Evolutionary conservation across 2,797 vertebrate genomes (phyloP), one percentile per base, ranked within the genome.

Genomic region (Cheirogaleus major): DNA sequence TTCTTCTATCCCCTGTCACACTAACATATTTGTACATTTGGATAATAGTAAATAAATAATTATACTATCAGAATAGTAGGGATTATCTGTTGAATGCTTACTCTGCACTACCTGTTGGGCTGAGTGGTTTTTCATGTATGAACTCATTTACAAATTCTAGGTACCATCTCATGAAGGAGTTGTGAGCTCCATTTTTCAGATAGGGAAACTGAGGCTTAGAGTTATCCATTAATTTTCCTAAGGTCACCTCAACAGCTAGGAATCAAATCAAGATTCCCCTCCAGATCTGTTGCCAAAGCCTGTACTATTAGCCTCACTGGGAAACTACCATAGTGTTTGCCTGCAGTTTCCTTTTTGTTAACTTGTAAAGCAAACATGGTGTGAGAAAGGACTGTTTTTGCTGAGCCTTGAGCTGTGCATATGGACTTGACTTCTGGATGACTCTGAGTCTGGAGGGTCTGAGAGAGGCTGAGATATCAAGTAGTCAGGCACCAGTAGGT

Each of bases 271-370:
- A 57, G 61, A 75, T 81, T 70, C 69, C 11, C 17, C 43, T 75
- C 32, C 61, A 55, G 35, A 48, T 91, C 32, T 69, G 27, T 43
- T 38, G 45, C 30, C 67, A 48, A 30, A 32, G 32, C 8, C 38
- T 48, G 12, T 70, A n/a, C 7, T 12, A 5, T 32, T 72, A 78
- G 13, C 6, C 55, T 69, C 9, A 5, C 12, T 0, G 5, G 10
- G 7, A 43, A 45, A 84, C 23, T 55, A 27, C 10, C 7, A 1
- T 23, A 11, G 30, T 2, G 2, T 20, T 22, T 1, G 1, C 7
- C 0, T 35, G 12, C n/a, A 0, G 35, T 55, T 52, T 69, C 41
- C 32, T 30, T 69, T 23, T 38, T 18, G 17, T 43, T 69, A 38
- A 80, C 72, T 38, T 12, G 6, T 27, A 50, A 87, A 50, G 61